A percentile compares a stretch with the other conserved stretches of the same genome.
Evolutionary conservation across 2,888 invertebrate genomes (phyloP).

Genomic region (Steinernema hermaphroditum): DNA sequence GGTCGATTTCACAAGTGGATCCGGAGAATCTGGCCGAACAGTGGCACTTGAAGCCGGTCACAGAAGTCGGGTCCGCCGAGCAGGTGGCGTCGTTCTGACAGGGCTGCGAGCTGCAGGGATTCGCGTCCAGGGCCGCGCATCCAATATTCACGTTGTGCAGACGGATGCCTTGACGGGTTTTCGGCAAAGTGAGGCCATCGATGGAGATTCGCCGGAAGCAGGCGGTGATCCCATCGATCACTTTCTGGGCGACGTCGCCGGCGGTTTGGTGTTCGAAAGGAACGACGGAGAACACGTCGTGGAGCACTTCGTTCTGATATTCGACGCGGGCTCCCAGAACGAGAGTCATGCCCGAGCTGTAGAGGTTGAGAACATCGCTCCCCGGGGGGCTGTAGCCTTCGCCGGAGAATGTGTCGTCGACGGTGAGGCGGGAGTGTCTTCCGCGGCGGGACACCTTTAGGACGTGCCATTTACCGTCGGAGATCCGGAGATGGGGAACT

Average conservation of each 20-base stretch:
- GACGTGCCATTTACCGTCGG: constrained; percentile 84
- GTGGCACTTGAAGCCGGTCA: constrained; percentile 6
- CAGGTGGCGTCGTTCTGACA: constrained; percentile 76
- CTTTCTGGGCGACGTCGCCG: constrained; percentile 78
- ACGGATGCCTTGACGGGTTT: constrained; percentile 56
- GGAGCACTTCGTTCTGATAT: not conserved
- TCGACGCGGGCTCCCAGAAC: constrained; percentile 48
- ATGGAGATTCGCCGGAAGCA: constrained; percentile 86
- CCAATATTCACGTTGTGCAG: constrained; percentile 67
- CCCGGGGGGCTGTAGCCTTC: constrained; percentile 75
- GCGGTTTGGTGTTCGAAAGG: constrained; percentile 64
- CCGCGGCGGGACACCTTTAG: constrained; percentile 78
- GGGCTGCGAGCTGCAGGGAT: constrained; percentile 71
- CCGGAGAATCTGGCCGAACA: constrained; percentile 76
- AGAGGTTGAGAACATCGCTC: constrained; percentile 80
- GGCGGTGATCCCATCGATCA: constrained; percentile 84
- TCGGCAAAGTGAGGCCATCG: constrained; percentile 77
- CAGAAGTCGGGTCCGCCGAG: constrained; percentile 69
- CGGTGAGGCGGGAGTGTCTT: constrained; percentile 66
- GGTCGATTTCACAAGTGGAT: constrained; percentile 80
- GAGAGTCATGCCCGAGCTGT: constrained; percentile 68
- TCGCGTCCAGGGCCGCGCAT: constrained; percentile 65
- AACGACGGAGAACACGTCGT: constrained; percentile 13
- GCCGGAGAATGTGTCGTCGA: constrained; percentile 66
- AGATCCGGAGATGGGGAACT: constrained; percentile 59